A percentile compares a stretch with the other conserved stretches of the same genome.
Conservation (phyloP, 2,797 vertebrate species). For the Eremophila alpestris region DNA sequence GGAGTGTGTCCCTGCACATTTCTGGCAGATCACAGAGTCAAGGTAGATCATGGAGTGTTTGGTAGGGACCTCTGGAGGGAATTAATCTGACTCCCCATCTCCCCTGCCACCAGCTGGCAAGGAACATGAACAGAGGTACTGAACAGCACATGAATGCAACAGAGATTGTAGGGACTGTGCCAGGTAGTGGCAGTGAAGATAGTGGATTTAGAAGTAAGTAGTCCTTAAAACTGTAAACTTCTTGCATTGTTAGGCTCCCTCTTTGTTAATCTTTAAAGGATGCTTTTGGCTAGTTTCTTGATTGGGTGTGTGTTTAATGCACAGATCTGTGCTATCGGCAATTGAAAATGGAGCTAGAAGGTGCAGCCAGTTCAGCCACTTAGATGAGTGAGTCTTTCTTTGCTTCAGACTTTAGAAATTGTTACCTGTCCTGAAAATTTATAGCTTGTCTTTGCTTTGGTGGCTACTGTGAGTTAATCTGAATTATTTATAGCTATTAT, state of each 20-base stretch:
- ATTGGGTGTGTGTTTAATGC: background rate
- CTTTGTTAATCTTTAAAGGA: background rate
- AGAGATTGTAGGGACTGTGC: background rate
- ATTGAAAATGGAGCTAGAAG: background rate
- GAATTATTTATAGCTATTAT: slow-evolving; percentile 29
- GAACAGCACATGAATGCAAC: background rate
- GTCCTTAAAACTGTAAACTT: background rate
- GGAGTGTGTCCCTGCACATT: background rate
- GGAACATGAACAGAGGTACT: background rate
- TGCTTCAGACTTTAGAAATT: background rate
- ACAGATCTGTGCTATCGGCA: background rate
- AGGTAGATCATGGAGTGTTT: background rate
- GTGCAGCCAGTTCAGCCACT: background rate
- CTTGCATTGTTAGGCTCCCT: background rate
- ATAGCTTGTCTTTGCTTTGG: slow-evolving; percentile 14
- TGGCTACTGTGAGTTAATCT: slow-evolving; percentile 24
- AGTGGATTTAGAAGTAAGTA: background rate
- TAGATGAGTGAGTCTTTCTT: background rate
- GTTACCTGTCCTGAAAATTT: slow-evolving; percentile 28
- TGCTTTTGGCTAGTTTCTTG: background rate
- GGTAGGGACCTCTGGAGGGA: background rate
- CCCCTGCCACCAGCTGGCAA: background rate
- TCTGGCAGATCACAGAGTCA: background rate
- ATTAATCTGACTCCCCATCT: background rate
- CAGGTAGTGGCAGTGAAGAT: background rate